Base-by-base conservation (phyloP, 2,797 vertebrate genomes). In the Halcyon chelicuti region DNA sequence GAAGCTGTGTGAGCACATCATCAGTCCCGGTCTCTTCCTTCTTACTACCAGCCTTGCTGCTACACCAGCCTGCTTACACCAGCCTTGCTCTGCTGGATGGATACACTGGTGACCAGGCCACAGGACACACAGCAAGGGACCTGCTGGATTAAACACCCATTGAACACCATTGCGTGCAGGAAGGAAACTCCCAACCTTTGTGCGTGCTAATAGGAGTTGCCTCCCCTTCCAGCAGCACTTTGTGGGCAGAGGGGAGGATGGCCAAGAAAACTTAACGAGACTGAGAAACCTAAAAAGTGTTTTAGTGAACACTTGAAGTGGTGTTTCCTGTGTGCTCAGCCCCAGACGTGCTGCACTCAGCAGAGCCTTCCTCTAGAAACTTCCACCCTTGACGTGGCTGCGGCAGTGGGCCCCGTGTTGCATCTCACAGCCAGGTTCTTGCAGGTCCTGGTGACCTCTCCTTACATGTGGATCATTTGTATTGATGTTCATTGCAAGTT, bases 371-470 rank as follows among this genome's bases (percentile, higher is more conserved):
- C 49, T 76, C 57, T 20, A 11, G 55, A 40, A 57, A 16, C 2
- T 3, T 46, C 74, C 25, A 17, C 22, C 31, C 17, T 35, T 1
- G 0, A 22, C 23, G 4, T 0, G 10, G 33, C 44, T 60, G 61
- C 18, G 1, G 1, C 31, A 4, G 23, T 9, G 31, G 33, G 22
- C 33, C 44, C 23, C 0, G 0, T 9, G 44, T 33, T 60, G 51
- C 21, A 25, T 22, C 52, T 58, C 49, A 7, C 8, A 13, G 63
- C 33, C 12, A 10, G 70, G 47, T 61, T 71, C 76, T 62, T 44
- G 18, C 39, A 47, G 55, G 28, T 70, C 21, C 52, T 61, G 28
- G 28, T 73, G 61, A 18, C 68, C 33, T 46, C 44, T 68, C 31
- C 42, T 55, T 28, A 29, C 1, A 0, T 23, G 57, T 2, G 1